Base-by-base conservation (phyloP, 2,113 vertebrate genomes). In the Cercocebus atys region DNA sequence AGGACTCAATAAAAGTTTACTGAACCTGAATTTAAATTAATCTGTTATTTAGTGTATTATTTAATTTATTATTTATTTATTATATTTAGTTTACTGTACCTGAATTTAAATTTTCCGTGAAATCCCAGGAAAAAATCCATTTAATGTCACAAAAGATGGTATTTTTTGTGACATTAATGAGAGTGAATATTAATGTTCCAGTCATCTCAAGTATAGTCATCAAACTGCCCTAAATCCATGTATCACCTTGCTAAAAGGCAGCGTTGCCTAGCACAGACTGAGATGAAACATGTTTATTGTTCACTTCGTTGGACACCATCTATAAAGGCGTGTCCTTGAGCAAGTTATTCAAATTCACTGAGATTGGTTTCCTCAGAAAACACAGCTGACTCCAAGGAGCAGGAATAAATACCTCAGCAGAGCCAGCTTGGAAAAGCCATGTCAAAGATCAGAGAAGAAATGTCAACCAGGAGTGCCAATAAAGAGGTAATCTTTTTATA, bases 1-100 rank as follows among this genome's bases (percentile, higher is more conserved):
- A 88, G 45, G 40, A 61, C 11, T 83, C 72, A 72, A 66, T 25
- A 86, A 75, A 90, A 75, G 47, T 75, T 86, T 55, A 75, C 57
- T 88, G 55, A 93, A 72, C 40, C 16, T 90, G 84, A 90, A 92
- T 79, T 92, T 61, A 64, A 93, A 84, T 57, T 45, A 94, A 88
- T 55, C 20, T 20, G 17, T 55, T 55, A 20, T 14, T 14, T 50
- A 50, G 13, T 50, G 47, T 14, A 50, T 55, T 55, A 55, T 20
- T 55, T 55, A 55, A 20, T 55, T 55, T 7, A 20, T 20, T 20
- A 55, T 55, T 18, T 52, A 6, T 52, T 55, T 55, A 55, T 55
- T 55, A 55, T 0, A 55, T 55, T 55, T 84, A 75, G n/a, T 75
- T 89, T 61, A 68, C 57, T 88, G 55, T 93, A 72, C 40, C 16